phyloP scores from a whole-genome alignment of 2,888 invertebrate genomes.

The Boloria selene region DNA sequence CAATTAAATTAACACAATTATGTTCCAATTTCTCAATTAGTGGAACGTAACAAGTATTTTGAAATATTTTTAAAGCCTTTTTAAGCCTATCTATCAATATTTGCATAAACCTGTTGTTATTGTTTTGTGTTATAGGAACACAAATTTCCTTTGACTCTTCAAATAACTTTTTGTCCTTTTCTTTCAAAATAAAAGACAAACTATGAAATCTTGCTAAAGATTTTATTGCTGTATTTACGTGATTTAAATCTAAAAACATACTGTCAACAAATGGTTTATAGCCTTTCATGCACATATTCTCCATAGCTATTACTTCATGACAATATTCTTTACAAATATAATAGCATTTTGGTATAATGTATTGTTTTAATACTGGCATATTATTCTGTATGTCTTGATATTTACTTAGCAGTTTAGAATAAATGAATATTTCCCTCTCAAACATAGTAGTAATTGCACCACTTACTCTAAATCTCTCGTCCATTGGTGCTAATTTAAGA shows the following conservation, averaged over 20 bases:
- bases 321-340: constrained; percentile 59
- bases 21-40: constrained; percentile 52
- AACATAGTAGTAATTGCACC: constrained; percentile 69
- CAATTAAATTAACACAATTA: constrained; percentile 53
- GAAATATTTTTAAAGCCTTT: constrained; percentile 60
- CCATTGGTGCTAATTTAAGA: constrained; percentile 69
- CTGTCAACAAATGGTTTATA: constrained; percentile 56
- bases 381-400: constrained; percentile 53
- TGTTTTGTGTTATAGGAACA: constrained; percentile 55
- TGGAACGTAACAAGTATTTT: constrained; percentile 51
- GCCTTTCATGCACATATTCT: constrained; percentile 60
- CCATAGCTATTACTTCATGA: constrained; percentile 64
- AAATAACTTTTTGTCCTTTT: constrained; percentile 48
- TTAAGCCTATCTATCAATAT: constrained; percentile 63
- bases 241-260: constrained; percentile 61
- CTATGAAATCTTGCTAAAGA: constrained; percentile 67
- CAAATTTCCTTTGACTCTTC: constrained; percentile 54
- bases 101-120: constrained; percentile 61
- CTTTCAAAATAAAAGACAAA: constrained; percentile 61
- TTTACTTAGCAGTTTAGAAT: constrained; percentile 54
- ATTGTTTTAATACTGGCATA: constrained; percentile 40
- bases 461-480: constrained; percentile 66
- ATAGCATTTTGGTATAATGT: constrained; percentile 60
- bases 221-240: constrained; percentile 56
- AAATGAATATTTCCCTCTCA: constrained; percentile 65